phyloP scores from a whole-genome alignment of 2,797 vertebrate genomes.

The Phrynocephalus vlangalii region DNA sequence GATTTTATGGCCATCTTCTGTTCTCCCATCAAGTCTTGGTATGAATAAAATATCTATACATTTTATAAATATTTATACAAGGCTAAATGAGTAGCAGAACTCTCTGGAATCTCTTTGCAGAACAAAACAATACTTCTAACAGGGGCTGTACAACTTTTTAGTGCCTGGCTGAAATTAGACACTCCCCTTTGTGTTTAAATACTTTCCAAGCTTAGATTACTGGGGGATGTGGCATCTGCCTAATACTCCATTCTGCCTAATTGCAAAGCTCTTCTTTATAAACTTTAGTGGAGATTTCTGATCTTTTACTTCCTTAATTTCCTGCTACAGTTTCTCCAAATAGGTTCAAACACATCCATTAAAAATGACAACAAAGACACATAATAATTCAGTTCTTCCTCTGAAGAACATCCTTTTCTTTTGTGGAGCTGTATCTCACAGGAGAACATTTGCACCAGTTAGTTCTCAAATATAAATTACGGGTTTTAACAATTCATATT shows the following conservation, averaged over 20 bases:
- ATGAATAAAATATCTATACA: constrained; percentile 55
- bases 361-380: not conserved
- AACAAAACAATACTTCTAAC: constrained; percentile 21
- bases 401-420: not conserved
- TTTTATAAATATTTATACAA: constrained; percentile 32
- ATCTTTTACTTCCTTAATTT: constrained; percentile 9
- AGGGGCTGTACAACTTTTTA: not conserved
- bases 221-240: not conserved
- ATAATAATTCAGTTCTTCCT: not conserved
- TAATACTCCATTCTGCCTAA: not conserved
- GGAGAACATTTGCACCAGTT: not conserved
- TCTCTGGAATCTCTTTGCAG: not conserved
- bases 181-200: not conserved
- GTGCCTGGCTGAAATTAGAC: not conserved
- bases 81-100: constrained; percentile 33
- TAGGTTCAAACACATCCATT: not conserved
- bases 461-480: not conserved
- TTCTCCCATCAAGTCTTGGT: constrained; percentile 35
- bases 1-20: constrained; percentile 39
- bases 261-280: constrained; percentile 7
- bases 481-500: not conserved
- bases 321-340: not conserved
- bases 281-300: not conserved
- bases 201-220: not conserved
- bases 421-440: constrained; percentile 1